Evolutionary conservation across 2,113 vertebrate genomes (phyloP), one percentile per base, ranked within the genome.

Genomic region (Cheilinus undulatus): DNA sequence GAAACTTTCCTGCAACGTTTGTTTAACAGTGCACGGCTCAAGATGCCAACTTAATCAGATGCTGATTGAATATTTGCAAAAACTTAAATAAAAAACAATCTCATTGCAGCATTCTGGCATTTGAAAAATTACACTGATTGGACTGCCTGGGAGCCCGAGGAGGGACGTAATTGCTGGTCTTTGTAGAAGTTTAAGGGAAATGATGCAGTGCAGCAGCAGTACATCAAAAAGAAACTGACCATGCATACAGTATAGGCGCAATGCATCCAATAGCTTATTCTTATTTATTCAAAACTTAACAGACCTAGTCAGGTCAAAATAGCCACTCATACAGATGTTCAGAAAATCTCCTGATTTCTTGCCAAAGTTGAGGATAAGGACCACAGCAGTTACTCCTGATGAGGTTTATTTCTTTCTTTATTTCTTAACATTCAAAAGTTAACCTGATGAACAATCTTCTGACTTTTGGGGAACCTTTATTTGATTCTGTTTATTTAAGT

Each of bases 61-160:
- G 46, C 42, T 68, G 82, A 82, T 66, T 51, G 22, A 26, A 69
- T 62, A 60, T 54, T 59, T 45, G 28, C 28, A 70, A 70, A 76
- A 51, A 59, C 28, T 8, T 40, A 17, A 17, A 42, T 17, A 42
- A 54, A 82, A 52, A 60, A 48, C 62, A 7, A 61, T 65, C 27
- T 64, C 50, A 50, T 20, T 34, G 61, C 62, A 48, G 32, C 59
- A 40, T 43, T 61, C 11, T 27, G 23, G 15, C 7, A 43, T 79
- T 68, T 77, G 30, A 30, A 32, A 32, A 67, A 80, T 67, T 19
- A 71, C 24, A 54, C 17, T 81, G 59, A 85, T 73, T 72, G 32
- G 32, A 51, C 42, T 13, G 19, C 3, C 34, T n/a, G 28, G 38
- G 58, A 38, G 27, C 19, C 32, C 1, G 43, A 71, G 22, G 40